Evolutionary conservation across 2,888 invertebrate species (phyloP), one percentile per base, ranked within the genome.

Genomic region (Geotrupes spiniger): DNA sequence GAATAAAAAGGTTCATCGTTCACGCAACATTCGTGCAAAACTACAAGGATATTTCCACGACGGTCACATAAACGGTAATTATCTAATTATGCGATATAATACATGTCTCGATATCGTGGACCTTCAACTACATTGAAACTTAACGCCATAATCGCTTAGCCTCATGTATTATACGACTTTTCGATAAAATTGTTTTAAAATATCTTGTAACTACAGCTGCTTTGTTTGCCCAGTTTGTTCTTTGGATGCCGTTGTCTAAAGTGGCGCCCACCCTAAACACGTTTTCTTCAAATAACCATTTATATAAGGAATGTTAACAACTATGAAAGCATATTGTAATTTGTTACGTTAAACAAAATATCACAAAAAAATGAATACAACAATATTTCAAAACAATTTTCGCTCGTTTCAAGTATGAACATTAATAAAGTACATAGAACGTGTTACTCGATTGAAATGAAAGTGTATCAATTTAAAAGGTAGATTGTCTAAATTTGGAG

Each of bases 401-500:
- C 33, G 15, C 14, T 33, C 14, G 33, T 11, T 33, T 29, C 12
- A 29, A 29, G 12, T 10, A 29, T 33, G 33, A 33, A 33, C 33
- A 33, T 33, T 33, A 33, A 33, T 29, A 33, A 33, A 33, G 15
- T 33, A 33, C 33, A 33, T 14, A 33, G 33, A 33, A 15, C 6
- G 21, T 6, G 6, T n/a, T 31, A 11, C 4, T 15, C 16, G 9
- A 16, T 36, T 26, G 36, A 10, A 21, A 25, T 33, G 17, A 25
- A n/a, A n/a, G n/a, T 21, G 6, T 21, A 21, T 21, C 21, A 21
- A 21, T 4, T 21, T 21, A 21, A 3, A 14, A 15, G 9, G 21
- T 42, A 33, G 31, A 42, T 42, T 33, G 36, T 43, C 42, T 43
- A 43, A 43, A 12, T 36, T 43, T 43, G 42, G 42, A 36, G 40